These are phyloP conservation scores for Lepidochitona cinerea DNA, from an alignment of 2,888 invertebrate species.

Conservation along the genomic window DNA sequence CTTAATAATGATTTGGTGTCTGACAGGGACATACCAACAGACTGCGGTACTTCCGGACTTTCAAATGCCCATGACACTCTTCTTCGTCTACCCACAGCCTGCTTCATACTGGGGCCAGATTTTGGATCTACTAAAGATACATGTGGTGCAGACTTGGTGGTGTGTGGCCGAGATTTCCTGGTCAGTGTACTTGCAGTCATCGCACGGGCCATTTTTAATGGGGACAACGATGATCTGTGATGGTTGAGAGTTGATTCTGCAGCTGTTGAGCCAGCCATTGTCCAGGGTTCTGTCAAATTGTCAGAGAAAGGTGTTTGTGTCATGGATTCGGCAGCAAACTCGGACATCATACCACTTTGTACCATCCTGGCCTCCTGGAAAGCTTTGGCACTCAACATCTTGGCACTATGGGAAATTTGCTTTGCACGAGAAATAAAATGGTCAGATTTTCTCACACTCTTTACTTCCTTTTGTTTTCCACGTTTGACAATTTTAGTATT, in stretches of 20 bases:
- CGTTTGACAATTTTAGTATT: conserved; percentile 59
- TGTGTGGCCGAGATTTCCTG: conserved; percentile 39
- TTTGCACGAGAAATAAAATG: conserved; percentile 44
- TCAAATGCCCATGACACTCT: conserved; percentile 70
- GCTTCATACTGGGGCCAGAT: background rate
- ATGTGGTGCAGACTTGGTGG: conserved; percentile 37
- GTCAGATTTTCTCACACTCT: background rate
- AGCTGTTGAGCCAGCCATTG: background rate
- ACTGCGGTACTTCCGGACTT: conserved; percentile 49
- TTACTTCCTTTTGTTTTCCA: conserved; percentile 12
- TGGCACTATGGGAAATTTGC: conserved; percentile 65
- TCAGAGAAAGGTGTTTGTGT: background rate
- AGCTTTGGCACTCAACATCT: conserved; percentile 54
- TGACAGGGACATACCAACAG: conserved; percentile 55
- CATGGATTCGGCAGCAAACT: conserved; percentile 19
- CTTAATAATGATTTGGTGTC: conserved; percentile 66
- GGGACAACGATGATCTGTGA: conserved; percentile 21
- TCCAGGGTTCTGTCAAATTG: background rate
- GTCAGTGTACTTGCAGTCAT: conserved; percentile 38
- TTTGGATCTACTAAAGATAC: background rate
- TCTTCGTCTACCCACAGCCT: conserved; percentile 11
- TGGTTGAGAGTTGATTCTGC: conserved; percentile 18
- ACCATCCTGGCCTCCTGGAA: conserved; percentile 53
- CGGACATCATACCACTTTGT: conserved; percentile 39
- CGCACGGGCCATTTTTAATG: conserved; percentile 22